Base-by-base conservation (phyloP, 2,113 vertebrate species). In the Forbesichthys papilliferus region DNA sequence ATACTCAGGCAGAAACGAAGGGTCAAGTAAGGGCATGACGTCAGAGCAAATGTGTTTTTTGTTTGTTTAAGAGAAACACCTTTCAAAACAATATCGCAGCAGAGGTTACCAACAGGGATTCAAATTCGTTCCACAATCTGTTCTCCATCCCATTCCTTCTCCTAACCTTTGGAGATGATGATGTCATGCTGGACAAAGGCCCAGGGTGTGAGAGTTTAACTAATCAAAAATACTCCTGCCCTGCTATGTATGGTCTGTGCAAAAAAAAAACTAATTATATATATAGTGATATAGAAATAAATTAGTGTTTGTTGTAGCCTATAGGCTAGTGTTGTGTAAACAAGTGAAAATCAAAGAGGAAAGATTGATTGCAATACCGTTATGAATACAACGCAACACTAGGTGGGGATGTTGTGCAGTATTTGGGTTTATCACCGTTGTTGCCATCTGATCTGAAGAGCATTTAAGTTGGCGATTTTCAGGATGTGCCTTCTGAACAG, bases 181-280 rank as follows among this genome's bases (percentile, higher is more conserved):
- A 82, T 85, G 85, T 89, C 86, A 89, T 85, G 68, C 86, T 89
- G 86, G 85, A 86, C 73, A 20, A n/a, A 66, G 70, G 85, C 87
- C 87, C 79, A 47, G 82, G 72, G 81, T 83, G 86, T 72, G 79
- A 86, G 79, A 86, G 85, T 87, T 88, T 87, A 89, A 86, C 82
- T 64, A 87, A 89, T 87, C 86, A 89, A 88, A 89, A 88, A 86
- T 77, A 89, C 79, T 82, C 82, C 76, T 78, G 66, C 59, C 76
- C 76, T 6, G 4, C 69, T 10, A 51, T 83, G 75, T 80, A 58
- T 79, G 78, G 70, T 68, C 66, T 78, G 27, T 27, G 73, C 67
- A 71, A 58, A 74, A 85, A 86, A 84, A 73, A 82, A 85, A 47
- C 75, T 68, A 27, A 20, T 20, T 27, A 27, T 27, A 27, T 27